Percentiles rank a stretch among this genome's conserved stretches.
These are phyloP conservation scores for Oscheius onirici DNA, from an alignment of 2,888 invertebrate species.

Conservation along the genomic window DNA sequence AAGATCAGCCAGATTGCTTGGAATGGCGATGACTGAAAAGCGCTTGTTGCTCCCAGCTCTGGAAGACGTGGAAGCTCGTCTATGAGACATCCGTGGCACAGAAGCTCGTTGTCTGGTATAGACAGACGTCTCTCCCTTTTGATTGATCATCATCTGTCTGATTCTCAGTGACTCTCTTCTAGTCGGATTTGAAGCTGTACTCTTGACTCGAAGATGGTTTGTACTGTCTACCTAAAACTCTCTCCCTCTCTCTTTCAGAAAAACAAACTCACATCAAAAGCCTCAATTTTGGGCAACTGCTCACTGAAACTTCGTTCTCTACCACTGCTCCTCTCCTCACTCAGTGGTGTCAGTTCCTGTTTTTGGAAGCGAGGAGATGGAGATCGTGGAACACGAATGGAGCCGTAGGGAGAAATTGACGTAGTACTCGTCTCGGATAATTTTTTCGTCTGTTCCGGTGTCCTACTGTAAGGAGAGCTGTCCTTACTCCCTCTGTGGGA, in stretches of 20 bases:
- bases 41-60: neutral
- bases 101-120: conserved; percentile 5
- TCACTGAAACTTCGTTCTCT: conserved; percentile 28
- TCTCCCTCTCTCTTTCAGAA: neutral
- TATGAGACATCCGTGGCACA: neutral
- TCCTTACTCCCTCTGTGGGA: conserved; percentile 18
- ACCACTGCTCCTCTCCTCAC: conserved; percentile 30
- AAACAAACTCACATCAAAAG: conserved; percentile 17
- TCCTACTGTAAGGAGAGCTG: conserved; percentile 28
- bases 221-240: conserved; percentile 27
- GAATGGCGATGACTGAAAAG: conserved; percentile 49
- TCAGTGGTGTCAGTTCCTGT: conserved; percentile 26
- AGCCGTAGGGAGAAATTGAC: conserved; percentile 23
- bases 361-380: conserved; percentile 26
- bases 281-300: conserved; percentile 30
- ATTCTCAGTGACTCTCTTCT: conserved; percentile 23
- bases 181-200: conserved; percentile 30
- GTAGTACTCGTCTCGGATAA: conserved; percentile 31
- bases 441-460: conserved; percentile 35
- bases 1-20: conserved; percentile 43
- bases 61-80: neutral
- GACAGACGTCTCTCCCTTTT: conserved; percentile 13
- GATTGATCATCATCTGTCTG: conserved; percentile 22
- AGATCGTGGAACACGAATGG: conserved; percentile 29
- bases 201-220: conserved; percentile 31